Conservation (phyloP, 2,113 vertebrate genomes). For the Peromyscus leucopus region DNA sequence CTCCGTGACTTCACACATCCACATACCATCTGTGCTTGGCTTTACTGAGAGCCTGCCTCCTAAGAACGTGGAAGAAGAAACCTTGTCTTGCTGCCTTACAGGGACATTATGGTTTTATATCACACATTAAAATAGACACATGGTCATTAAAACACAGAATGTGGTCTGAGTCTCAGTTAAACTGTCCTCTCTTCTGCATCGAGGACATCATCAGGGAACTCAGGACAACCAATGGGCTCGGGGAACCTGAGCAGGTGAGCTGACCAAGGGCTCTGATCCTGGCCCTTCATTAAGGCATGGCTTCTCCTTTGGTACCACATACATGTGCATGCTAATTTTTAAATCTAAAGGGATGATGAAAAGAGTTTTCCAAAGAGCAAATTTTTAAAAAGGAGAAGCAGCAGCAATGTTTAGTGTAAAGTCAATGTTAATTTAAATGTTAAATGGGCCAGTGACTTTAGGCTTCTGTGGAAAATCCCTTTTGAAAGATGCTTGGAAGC, state of each 20-base stretch:
- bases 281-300: neutral
- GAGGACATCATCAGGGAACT: neutral
- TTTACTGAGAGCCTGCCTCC: constrained; percentile 22
- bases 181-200: neutral
- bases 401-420: neutral
- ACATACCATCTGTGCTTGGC: constrained; percentile 46
- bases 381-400: neutral
- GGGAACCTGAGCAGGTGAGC: neutral
- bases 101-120: constrained; percentile 33
- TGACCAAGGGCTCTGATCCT: neutral
- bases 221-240: fast-evolving
- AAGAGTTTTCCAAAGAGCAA: neutral
- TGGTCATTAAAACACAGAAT: neutral
- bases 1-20: neutral
- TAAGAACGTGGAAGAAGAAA: neutral
- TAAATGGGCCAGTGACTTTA: neutral
- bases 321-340: constrained; percentile 34
- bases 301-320: neutral
- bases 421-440: constrained; percentile 32
- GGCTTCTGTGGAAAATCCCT: neutral
- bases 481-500: constrained; percentile 54
- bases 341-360: constrained; percentile 40
- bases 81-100: neutral
- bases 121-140: constrained; percentile 5
- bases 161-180: neutral